Evolutionary conservation across 2,113 vertebrate genomes (phyloP).

Genomic region (Cyrtonyx montezumae): DNA sequence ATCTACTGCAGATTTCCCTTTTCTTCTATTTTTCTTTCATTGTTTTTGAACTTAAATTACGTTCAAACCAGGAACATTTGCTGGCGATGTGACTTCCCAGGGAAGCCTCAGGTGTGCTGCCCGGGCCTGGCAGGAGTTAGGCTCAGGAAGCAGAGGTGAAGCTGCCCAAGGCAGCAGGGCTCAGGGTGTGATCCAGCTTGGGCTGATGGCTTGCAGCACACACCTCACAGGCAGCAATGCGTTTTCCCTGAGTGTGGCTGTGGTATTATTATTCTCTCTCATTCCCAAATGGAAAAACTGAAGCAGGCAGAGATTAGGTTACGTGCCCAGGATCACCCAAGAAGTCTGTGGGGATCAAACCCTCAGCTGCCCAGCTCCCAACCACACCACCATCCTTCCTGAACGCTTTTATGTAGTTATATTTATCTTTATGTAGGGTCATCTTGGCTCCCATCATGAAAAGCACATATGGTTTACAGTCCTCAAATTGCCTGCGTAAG

Average conservation of each 20-base stretch:
- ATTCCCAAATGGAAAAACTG: conserved; percentile 53
- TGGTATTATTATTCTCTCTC: conserved; percentile 20
- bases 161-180: neutral
- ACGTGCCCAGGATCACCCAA: conserved; percentile 69
- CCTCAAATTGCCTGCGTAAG: conserved; percentile 68
- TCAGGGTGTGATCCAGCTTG: neutral
- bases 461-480: conserved; percentile 72
- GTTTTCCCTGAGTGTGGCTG: neutral
- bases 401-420: conserved; percentile 66
- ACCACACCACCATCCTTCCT: conserved; percentile 66
- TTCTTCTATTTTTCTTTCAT: neutral
- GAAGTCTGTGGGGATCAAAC: conserved; percentile 66
- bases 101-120: neutral
- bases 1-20: neutral
- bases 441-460: conserved; percentile 60
- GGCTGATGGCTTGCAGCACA: conserved; percentile 26
- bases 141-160: neutral
- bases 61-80: neutral
- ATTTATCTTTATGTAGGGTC: conserved; percentile 70
- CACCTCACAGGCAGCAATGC: neutral
- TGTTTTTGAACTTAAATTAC: neutral
- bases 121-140: neutral
- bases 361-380: conserved; percentile 60
- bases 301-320: conserved; percentile 44
- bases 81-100: neutral